These are phyloP conservation scores for Petrolisthes manimaculis DNA, from an alignment of 2,888 invertebrate species.

Conservation along the genomic window DNA sequence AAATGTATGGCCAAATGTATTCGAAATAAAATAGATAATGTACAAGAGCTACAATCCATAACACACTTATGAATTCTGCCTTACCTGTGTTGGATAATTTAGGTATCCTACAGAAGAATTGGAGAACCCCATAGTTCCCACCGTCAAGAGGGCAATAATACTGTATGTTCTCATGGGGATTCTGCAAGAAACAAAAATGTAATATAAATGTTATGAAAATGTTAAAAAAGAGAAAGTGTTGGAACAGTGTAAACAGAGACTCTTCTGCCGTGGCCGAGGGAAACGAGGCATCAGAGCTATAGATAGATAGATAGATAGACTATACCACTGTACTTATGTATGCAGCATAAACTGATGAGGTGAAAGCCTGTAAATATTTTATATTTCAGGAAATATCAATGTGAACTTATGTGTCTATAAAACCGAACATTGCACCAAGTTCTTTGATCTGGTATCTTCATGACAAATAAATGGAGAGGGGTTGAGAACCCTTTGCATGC, in stretches of 20 bases:
- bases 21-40: neutral
- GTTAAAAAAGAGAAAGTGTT: neutral
- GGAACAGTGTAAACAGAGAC: too few relatives aligned
- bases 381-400: too few relatives aligned
- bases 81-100: slow-evolving; percentile 91
- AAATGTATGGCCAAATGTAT: slow-evolving; percentile 5
- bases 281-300: too few relatives aligned
- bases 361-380: neutral
- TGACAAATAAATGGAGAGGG: too few relatives aligned
- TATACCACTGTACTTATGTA: neutral
- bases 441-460: neutral
- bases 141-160: slow-evolving; percentile 85
- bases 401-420: too few relatives aligned
- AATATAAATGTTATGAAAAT: too few relatives aligned
- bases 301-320: too few relatives aligned
- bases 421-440: neutral
- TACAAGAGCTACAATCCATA: neutral
- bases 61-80: neutral
- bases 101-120: slow-evolving; percentile 94
- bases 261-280: neutral
- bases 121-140: slow-evolving; percentile 96
- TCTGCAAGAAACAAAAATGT: slow-evolving; percentile 73
- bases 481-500: too few relatives aligned
- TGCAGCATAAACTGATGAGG: neutral
- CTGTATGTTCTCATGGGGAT: slow-evolving; percentile 87